Percentiles rank a stretch among this genome's conserved stretches.
Conservation (phyloP, 1,140 invertebrate species). For the Bombus breviceps region DNA sequence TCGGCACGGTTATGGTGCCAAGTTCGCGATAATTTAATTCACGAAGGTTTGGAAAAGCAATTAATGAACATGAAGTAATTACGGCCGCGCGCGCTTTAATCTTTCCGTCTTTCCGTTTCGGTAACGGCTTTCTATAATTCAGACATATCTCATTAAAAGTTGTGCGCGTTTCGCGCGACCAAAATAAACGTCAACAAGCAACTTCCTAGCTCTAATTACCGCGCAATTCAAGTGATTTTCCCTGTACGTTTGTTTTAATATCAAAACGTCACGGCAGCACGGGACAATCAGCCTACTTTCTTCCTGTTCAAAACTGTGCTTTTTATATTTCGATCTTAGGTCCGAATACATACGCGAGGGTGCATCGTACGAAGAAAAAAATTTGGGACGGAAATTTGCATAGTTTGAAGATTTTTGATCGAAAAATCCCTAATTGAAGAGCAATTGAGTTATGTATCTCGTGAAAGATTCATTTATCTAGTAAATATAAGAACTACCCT, state of each 20-base stretch:
- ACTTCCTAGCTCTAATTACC: conserved; percentile 55
- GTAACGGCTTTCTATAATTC: conserved; percentile 55
- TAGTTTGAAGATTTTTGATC: too few relatives aligned
- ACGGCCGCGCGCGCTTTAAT: conserved; percentile 44
- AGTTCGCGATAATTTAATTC: conserved; percentile 55
- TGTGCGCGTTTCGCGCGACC: conserved; percentile 42
- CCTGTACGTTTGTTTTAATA: conserved; percentile 48
- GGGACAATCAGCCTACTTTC: background rate
- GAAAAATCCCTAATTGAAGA: too few relatives aligned
- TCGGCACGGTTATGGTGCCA: background rate
- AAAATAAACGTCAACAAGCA: conserved; percentile 55
- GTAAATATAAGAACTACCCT: too few relatives aligned
- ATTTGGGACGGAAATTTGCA: background rate
- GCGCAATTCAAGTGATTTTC: conserved; percentile 45
- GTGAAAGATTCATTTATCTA: too few relatives aligned
- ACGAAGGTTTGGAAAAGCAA: conserved; percentile 50
- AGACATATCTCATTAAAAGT: conserved; percentile 57
- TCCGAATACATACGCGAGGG: too few relatives aligned
- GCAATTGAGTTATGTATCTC: too few relatives aligned
- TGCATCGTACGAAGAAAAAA: background rate
- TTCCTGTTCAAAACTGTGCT: background rate
- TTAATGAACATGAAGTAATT: conserved; percentile 56
- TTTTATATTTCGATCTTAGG: too few relatives aligned
- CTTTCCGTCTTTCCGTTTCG: conserved; percentile 51
- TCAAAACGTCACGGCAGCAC: conserved; percentile 1